These are phyloP conservation scores for Austrofundulus limnaeus DNA, from an alignment of 2,113 vertebrate species.

Conservation along the genomic window DNA sequence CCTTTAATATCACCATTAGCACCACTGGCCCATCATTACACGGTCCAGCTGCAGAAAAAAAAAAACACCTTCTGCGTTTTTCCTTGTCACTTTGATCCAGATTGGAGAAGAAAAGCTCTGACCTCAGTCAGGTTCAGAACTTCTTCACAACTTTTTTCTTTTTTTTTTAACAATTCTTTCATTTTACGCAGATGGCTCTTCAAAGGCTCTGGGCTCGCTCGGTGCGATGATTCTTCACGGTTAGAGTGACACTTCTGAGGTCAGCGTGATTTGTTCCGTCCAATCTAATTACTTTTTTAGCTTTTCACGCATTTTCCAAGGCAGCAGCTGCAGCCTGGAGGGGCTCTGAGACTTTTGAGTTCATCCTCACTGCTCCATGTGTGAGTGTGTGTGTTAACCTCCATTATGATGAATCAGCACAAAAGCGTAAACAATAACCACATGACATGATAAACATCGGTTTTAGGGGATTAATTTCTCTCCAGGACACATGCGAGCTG, in stretches of 20 bases:
- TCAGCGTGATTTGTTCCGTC: conserved; percentile 28
- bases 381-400: not conserved
- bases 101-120: conserved; percentile 2
- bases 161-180: conserved; percentile 25
- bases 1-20: not conserved
- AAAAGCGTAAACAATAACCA: conserved; percentile 12
- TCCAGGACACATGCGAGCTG: not conserved
- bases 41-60: not conserved
- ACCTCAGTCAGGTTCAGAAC: conserved; percentile 6
- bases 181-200: conserved; percentile 18
- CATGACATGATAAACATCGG: conserved; percentile 2
- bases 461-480: conserved; percentile 18
- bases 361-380: not conserved
- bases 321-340: conserved; percentile 17
- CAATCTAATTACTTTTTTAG: conserved; percentile 30
- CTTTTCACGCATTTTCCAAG: conserved; percentile 21
- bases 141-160: conserved; percentile 8
- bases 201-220: conserved; percentile 10
- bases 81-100: not conserved
- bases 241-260: conserved; percentile 25
- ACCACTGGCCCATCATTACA: not conserved
- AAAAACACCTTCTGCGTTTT: not conserved
- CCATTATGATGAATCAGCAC: conserved; percentile 16
- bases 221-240: not conserved
- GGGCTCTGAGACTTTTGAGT: conserved; percentile 11